These are phyloP conservation scores for Drosophila pectinifera DNA, from an alignment of 1,140 invertebrate genomes.

Conservation along the genomic window DNA sequence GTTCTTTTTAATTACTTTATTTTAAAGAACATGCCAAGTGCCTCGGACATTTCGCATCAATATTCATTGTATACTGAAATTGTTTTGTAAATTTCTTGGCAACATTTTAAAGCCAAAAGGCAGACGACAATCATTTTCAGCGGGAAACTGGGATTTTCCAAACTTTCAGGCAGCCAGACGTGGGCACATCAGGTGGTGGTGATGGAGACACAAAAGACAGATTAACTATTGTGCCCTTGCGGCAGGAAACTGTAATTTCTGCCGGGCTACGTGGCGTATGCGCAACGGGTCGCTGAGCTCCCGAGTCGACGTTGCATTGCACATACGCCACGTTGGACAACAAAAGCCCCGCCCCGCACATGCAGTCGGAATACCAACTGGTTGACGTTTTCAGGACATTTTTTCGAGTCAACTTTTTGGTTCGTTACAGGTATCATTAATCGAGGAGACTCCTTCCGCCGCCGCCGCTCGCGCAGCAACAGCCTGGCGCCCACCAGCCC, in stretches of 20 bases:
- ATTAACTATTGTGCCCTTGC: constrained; percentile 66
- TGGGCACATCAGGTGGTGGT: not conserved
- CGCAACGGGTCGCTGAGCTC: constrained; percentile 29
- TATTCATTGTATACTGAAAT: constrained; percentile 12
- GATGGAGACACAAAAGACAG: constrained; percentile 63
- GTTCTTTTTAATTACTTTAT: constrained; percentile 39
- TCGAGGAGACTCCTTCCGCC: constrained; percentile 94
- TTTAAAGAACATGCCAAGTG: constrained; percentile 11
- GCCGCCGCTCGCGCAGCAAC: constrained; percentile 91
- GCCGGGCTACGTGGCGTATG: constrained; percentile 46
- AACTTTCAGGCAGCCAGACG: constrained; percentile 1
- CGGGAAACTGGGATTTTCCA: constrained; percentile 5
- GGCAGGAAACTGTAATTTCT: constrained; percentile 63
- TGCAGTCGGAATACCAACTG: constrained; percentile 34
- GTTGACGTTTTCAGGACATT: constrained; percentile 18
- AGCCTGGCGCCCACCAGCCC: constrained; percentile 88
- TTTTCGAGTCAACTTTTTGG: constrained; percentile 18
- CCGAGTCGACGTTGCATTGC: constrained; percentile 20
- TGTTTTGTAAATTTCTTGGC: constrained; percentile 21
- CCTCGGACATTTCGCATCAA: constrained; percentile 4
- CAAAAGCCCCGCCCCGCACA: constrained; percentile 36
- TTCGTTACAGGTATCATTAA: constrained; percentile 91
- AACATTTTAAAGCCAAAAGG: constrained; percentile 11
- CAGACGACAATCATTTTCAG: constrained; percentile 6
- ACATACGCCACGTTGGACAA: constrained; percentile 48